Evolutionary conservation across 2,797 vertebrate genomes (phyloP).

Genomic region (Capromys pilorides): DNA sequence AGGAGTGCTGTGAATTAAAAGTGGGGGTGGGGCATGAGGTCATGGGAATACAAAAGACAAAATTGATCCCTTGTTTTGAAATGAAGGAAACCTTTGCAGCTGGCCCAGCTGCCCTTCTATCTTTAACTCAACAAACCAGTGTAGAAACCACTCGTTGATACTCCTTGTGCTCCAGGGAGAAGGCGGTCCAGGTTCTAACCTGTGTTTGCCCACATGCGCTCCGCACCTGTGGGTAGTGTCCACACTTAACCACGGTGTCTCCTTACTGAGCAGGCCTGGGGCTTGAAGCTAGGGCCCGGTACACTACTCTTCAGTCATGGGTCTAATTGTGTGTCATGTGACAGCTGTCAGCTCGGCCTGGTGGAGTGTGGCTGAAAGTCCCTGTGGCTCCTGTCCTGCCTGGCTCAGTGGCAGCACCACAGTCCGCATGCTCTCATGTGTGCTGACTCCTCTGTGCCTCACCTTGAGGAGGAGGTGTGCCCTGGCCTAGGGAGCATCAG

Average conservation of each 20-base stretch:
- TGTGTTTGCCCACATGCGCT: neutral
- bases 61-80: neutral
- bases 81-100: neutral
- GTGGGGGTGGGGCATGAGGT: fast-evolving
- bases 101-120: neutral
- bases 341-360: neutral
- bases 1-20: neutral
- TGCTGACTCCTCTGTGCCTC: neutral
- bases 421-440: neutral
- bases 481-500: neutral
- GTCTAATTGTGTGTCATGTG: neutral
- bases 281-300: neutral
- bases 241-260: too few species aligned
- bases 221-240: neutral
- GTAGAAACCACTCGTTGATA: too few species aligned
- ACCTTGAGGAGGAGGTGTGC: neutral
- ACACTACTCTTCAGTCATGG: neutral
- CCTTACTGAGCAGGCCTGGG: too few species aligned
- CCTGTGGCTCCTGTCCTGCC: neutral
- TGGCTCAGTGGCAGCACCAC: neutral
- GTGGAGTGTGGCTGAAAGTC: too few species aligned
- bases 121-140: neutral
- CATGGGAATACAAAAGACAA: too few species aligned
- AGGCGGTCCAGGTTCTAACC: neutral
- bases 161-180: neutral